phyloP scores from a whole-genome alignment of 1,140 invertebrate species.

The Adoxophyes honmai region DNA sequence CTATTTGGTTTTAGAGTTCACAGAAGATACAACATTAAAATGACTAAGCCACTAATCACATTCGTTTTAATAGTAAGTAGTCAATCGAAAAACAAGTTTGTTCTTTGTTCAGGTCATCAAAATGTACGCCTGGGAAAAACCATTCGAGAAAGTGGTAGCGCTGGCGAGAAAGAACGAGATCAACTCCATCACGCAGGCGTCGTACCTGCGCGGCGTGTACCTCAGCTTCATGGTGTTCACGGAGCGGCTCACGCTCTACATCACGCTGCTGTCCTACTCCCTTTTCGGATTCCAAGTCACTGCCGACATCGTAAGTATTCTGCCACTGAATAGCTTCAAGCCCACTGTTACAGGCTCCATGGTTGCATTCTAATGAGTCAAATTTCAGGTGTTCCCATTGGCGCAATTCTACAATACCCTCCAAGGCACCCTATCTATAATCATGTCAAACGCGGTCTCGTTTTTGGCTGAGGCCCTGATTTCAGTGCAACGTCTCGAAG shows the following conservation, averaged over 20 bases:
- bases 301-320: conserved; percentile 81
- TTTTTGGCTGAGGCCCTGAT: conserved; percentile 82
- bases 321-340: conserved; percentile 21
- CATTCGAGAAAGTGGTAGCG: conserved; percentile 80
- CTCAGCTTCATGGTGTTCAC: conserved; percentile 84
- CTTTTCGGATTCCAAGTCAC: conserved; percentile 82
- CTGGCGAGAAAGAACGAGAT: conserved; percentile 79
- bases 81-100: background rate
- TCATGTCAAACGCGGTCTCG: conserved; percentile 86
- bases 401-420: conserved; percentile 77
- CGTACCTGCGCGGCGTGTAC: conserved; percentile 85
- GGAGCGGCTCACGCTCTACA: conserved; percentile 84
- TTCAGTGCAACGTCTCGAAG: conserved; percentile 82
- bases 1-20: too few relatives aligned
- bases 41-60: too few relatives aligned
- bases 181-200: conserved; percentile 81
- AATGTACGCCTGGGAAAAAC: conserved; percentile 94
- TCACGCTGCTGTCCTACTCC: conserved; percentile 84
- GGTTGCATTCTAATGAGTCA: background rate
- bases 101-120: conserved; percentile 84
- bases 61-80: too few relatives aligned
- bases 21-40: too few relatives aligned
- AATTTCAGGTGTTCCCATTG: conserved; percentile 74
- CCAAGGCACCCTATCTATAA: conserved; percentile 80
- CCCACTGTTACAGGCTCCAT: too few relatives aligned